Evolutionary conservation across 1,140 invertebrate genomes (phyloP).

Genomic region (Laodelphax striatellus): DNA sequence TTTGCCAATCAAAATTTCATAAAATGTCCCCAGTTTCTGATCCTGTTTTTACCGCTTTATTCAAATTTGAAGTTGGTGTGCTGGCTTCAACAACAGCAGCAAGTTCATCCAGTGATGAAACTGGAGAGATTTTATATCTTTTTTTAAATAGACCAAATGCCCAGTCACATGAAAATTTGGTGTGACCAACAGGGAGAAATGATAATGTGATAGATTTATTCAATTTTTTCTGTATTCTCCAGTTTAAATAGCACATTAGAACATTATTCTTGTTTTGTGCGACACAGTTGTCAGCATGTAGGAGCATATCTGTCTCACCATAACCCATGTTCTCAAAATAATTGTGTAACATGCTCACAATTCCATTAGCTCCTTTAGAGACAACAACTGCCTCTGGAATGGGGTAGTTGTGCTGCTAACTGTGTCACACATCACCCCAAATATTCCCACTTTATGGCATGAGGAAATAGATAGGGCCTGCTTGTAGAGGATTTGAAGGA

Average conservation of each 20-base stretch:
- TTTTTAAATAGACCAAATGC: slow-evolving; percentile 7
- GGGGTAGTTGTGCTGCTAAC: slow-evolving; percentile 12
- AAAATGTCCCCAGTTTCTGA: background rate
- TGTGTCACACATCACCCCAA: slow-evolving; percentile 16
- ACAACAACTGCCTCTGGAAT: slow-evolving; percentile 9
- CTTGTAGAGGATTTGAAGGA: slow-evolving; percentile 11
- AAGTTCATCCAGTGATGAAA: slow-evolving; percentile 6
- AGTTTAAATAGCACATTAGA: slow-evolving; percentile 1
- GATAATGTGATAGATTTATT: background rate
- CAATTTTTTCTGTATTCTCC: background rate
- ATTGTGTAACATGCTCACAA: slow-evolving; percentile 16
- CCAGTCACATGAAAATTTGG: slow-evolving; percentile 5
- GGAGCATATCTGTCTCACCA: slow-evolving; percentile 13
- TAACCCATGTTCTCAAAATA: slow-evolving; percentile 10
- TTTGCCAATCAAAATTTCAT: background rate
- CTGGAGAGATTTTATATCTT: background rate
- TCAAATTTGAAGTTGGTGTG: background rate
- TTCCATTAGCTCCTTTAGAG: slow-evolving; percentile 13
- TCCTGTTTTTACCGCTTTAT: slow-evolving; percentile 1
- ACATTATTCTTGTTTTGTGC: slow-evolving; percentile 16
- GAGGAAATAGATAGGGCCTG: slow-evolving; percentile 17
- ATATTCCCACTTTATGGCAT: slow-evolving; percentile 12
- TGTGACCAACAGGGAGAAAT: slow-evolving; percentile 4
- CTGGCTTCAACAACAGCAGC: background rate
- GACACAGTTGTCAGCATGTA: slow-evolving; percentile 16